These are phyloP conservation scores for Lochmaea crataegi DNA, from an alignment of 2,888 invertebrate genomes.

Conservation along the genomic window DNA sequence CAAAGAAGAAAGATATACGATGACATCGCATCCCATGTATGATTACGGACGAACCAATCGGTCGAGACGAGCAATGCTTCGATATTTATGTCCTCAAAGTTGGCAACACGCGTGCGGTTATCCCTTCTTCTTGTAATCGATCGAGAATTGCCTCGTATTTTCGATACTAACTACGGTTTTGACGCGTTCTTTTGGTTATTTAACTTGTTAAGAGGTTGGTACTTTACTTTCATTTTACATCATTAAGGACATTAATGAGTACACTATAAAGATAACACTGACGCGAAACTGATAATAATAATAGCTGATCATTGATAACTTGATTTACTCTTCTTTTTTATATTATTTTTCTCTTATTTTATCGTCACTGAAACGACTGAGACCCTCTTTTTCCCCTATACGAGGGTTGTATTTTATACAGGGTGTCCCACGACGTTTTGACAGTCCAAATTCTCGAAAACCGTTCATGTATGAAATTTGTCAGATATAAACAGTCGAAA, in stretches of 20 bases:
- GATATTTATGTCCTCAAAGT: slow-evolving; percentile 42
- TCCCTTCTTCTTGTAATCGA: slow-evolving; percentile 18
- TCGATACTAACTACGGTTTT: slow-evolving; percentile 19
- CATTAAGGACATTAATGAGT: slow-evolving; percentile 30
- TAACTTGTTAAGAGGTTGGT: slow-evolving; percentile 14
- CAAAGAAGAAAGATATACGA: slow-evolving; percentile 56
- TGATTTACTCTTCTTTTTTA: neutral
- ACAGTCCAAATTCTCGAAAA: too few relatives aligned
- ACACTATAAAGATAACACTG: neutral
- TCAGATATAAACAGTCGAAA: too few relatives aligned
- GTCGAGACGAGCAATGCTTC: slow-evolving; percentile 35
- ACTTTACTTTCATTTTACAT: slow-evolving; percentile 29
- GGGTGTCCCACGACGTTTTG: too few relatives aligned
- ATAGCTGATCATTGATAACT: neutral
- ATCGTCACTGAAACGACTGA: too few relatives aligned
- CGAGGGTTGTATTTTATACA: neutral
- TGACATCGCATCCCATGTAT: slow-evolving; percentile 56
- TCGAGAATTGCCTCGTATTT: slow-evolving; percentile 13
- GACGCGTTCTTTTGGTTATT: slow-evolving; percentile 30
- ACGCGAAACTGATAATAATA: neutral
- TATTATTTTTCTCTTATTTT: neutral
- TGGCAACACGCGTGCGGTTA: slow-evolving; percentile 38
- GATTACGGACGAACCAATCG: slow-evolving; percentile 53
- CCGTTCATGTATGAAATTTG: too few relatives aligned
- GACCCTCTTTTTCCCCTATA: too few relatives aligned